Conservation (phyloP, 2,113 vertebrate genomes). For the Solenodon paradoxus region DNA sequence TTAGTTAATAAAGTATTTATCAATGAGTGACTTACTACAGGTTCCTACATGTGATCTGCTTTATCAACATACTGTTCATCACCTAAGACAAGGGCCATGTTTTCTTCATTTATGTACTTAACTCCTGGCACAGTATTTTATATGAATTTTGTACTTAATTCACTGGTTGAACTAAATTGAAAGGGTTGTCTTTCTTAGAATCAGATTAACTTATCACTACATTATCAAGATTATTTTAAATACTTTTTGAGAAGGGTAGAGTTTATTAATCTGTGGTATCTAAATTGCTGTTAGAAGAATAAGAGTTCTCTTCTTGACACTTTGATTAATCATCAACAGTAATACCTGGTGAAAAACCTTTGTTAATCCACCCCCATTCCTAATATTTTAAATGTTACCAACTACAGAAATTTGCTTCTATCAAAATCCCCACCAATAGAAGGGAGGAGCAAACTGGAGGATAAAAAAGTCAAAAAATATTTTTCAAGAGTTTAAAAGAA, state of each 20-base stretch:
- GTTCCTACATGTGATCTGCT: not conserved
- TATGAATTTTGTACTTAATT: not conserved
- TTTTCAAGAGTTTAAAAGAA: no score
- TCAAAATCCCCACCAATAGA: not conserved
- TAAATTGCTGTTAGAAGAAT: conserved; percentile 38
- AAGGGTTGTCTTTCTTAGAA: not conserved
- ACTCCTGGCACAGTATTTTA: not conserved
- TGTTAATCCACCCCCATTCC: conserved; percentile 44
- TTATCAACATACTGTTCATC: not conserved
- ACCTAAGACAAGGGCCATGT: not conserved
- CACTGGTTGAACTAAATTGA: not conserved
- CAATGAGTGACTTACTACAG: not conserved
- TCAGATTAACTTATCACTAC: not conserved
- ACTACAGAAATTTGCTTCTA: not conserved
- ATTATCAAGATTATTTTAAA: not conserved
- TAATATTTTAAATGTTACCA: conserved; percentile 34
- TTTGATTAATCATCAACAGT: conserved; percentile 72
- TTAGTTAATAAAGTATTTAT: not conserved
- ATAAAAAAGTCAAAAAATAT: not conserved
- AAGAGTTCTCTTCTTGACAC: conserved; percentile 65
- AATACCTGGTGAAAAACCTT: conserved; percentile 38
- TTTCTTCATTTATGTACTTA: not conserved
- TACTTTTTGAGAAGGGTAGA: not conserved
- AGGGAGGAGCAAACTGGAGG: not conserved
- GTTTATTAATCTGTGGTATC: conserved; percentile 55